phyloP scores from a whole-genome alignment of 1,140 invertebrate genomes.

The Thaumatotibia leucotreta region DNA sequence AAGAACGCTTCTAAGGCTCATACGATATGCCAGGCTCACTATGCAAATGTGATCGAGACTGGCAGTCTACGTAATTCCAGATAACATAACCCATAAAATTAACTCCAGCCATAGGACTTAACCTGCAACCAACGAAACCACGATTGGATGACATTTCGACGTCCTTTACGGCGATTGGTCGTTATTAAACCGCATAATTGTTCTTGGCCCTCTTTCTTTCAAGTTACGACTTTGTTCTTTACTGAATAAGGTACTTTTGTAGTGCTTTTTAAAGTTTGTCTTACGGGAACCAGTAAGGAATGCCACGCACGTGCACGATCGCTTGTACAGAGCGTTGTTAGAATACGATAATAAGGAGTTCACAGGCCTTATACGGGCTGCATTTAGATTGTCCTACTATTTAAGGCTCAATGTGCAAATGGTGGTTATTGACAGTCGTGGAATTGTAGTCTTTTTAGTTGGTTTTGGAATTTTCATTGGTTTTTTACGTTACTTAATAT shows the following conservation, averaged over 20 bases:
- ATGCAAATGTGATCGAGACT: constrained; percentile 47
- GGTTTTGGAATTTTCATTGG: background rate
- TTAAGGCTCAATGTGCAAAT: constrained; percentile 42
- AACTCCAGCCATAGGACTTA: constrained; percentile 20
- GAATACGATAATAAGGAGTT: constrained; percentile 55
- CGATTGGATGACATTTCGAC: constrained; percentile 36
- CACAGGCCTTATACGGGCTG: constrained; percentile 53
- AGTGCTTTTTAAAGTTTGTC: constrained; percentile 31
- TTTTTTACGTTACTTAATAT: background rate
- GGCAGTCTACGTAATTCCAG: constrained; percentile 39
- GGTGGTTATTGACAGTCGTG: constrained; percentile 20
- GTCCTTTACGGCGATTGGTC: constrained; percentile 34
- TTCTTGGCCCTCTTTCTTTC: background rate
- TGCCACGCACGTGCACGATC: constrained; percentile 54
- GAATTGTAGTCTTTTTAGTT: background rate
- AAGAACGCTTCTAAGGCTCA: background rate
- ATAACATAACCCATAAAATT: constrained; percentile 30
- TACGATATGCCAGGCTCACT: constrained; percentile 21
- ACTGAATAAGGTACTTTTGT: background rate
- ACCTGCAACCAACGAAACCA: background rate
- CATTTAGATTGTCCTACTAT: constrained; percentile 60
- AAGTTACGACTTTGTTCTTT: background rate
- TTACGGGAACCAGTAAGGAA: constrained; percentile 45
- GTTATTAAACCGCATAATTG: constrained; percentile 14
- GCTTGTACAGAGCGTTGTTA: constrained; percentile 51